Percentiles rank a stretch among this genome's conserved stretches.
These are phyloP conservation scores for Pocillopora grandis DNA, from an alignment of 92 coral and sea anemone species.

Conservation along the genomic window DNA sequence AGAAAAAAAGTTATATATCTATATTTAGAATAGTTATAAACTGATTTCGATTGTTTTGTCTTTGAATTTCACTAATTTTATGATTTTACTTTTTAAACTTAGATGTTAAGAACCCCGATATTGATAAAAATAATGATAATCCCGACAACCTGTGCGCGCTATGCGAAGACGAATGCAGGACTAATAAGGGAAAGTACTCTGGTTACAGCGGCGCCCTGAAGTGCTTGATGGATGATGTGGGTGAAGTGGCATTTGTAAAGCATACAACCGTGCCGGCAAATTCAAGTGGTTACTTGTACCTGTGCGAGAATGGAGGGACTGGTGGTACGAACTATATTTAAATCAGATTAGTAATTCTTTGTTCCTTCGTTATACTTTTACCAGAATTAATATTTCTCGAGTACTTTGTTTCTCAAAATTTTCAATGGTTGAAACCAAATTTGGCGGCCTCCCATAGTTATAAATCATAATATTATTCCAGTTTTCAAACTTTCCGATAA, in stretches of 20 bases:
- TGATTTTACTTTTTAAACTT: neutral
- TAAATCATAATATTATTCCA: too few species aligned
- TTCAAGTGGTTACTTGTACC: conserved; percentile 27
- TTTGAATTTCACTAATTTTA: too few species aligned
- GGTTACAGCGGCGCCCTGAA: conserved; percentile 64
- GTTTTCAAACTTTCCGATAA: too few species aligned
- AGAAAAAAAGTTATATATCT: too few species aligned
- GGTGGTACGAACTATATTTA: conserved; percentile 7
- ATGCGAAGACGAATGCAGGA: conserved; percentile 17
- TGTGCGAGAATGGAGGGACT: conserved; percentile 34
- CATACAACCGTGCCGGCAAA: conserved; percentile 46
- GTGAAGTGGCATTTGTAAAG: conserved; percentile 72
- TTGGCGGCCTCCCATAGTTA: too few species aligned
- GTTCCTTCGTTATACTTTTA: too few species aligned
- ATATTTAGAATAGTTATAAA: too few species aligned
- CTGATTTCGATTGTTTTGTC: too few species aligned
- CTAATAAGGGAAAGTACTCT: conserved; percentile 8
- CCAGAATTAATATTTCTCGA: too few species aligned
- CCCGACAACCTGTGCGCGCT: conserved; percentile 16
- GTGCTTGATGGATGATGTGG: conserved; percentile 49
- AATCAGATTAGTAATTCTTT: too few species aligned
- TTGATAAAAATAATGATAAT: neutral
- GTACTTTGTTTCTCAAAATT: too few species aligned
- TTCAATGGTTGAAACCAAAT: too few species aligned
- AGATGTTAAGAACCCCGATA: neutral